A percentile compares a stretch with the other conserved stretches of the same genome.
phyloP scores from a whole-genome alignment of 1,140 invertebrate genomes.

The Berghia stephanieae region DNA sequence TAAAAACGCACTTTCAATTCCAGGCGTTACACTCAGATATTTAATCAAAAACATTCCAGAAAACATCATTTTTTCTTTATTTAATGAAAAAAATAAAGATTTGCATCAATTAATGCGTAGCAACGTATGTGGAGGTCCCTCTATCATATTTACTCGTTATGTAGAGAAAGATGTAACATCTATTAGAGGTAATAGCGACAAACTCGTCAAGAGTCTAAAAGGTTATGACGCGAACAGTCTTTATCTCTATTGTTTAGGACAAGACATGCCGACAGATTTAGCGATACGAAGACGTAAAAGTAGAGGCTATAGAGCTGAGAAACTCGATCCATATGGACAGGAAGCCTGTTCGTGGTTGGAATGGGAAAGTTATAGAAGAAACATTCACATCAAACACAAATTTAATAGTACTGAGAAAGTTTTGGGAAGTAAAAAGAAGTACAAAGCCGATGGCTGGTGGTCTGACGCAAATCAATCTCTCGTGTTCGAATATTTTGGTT shows the following conservation, averaged over 20 bases:
- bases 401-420: not conserved
- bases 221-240: slow-evolving; percentile 42
- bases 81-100: slow-evolving; percentile 35
- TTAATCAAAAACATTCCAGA: slow-evolving; percentile 32
- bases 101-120: slow-evolving; percentile 31
- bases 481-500: slow-evolving; percentile 27
- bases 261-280: slow-evolving; percentile 37
- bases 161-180: slow-evolving; percentile 34
- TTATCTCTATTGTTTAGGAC: slow-evolving; percentile 32
- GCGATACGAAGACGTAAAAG: slow-evolving; percentile 8
- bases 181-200: slow-evolving; percentile 28
- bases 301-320: slow-evolving; percentile 23
- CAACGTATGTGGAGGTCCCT: slow-evolving; percentile 35
- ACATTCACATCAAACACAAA: not conserved
- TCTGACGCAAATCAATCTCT: not conserved
- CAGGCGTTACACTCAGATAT: slow-evolving; percentile 34
- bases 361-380: not conserved
- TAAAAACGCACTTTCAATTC: slow-evolving; percentile 37
- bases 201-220: slow-evolving; percentile 17
- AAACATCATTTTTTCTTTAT: slow-evolving; percentile 30
- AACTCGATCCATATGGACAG: slow-evolving; percentile 16
- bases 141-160: slow-evolving; percentile 40
- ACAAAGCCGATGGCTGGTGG: slow-evolving; percentile 23
- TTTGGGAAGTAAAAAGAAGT: not conserved
- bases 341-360: not conserved